phyloP scores from a whole-genome alignment of 2,113 vertebrate genomes.

The Ictidomys tridecemlineatus region DNA sequence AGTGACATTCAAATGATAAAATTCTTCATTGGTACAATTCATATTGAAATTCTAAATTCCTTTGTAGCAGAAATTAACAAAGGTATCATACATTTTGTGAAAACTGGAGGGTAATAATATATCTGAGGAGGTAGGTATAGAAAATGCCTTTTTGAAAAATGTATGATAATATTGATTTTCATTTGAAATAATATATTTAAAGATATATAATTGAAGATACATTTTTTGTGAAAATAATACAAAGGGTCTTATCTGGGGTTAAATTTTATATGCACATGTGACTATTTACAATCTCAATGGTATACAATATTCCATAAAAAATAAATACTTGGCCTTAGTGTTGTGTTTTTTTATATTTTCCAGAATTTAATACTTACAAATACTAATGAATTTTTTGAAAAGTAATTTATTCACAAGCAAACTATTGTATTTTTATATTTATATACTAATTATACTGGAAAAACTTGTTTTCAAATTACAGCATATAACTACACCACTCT shows the following conservation, averaged over 20 bases:
- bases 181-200: background rate
- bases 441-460: background rate
- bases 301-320: background rate
- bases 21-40: slow-evolving; percentile 39
- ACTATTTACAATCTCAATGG: background rate
- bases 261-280: background rate
- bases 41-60: slow-evolving; percentile 58
- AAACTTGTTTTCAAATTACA: background rate
- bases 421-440: background rate
- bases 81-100: slow-evolving; percentile 11
- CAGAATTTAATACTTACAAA: background rate
- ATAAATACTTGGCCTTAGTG: background rate
- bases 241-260: background rate
- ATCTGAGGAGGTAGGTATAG: background rate
- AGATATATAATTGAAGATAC: background rate
- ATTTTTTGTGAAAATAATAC: background rate
- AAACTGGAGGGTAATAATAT: slow-evolving; percentile 5
- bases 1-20: slow-evolving; percentile 67
- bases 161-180: slow-evolving; percentile 5
- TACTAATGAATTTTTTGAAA: background rate
- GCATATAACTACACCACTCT: background rate
- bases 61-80: slow-evolving; percentile 33
- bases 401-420: background rate
- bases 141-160: background rate
- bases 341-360: background rate